These are phyloP conservation scores for Heliconius eleuchia DNA, from an alignment of 1,140 invertebrate species.

Conservation along the genomic window DNA sequence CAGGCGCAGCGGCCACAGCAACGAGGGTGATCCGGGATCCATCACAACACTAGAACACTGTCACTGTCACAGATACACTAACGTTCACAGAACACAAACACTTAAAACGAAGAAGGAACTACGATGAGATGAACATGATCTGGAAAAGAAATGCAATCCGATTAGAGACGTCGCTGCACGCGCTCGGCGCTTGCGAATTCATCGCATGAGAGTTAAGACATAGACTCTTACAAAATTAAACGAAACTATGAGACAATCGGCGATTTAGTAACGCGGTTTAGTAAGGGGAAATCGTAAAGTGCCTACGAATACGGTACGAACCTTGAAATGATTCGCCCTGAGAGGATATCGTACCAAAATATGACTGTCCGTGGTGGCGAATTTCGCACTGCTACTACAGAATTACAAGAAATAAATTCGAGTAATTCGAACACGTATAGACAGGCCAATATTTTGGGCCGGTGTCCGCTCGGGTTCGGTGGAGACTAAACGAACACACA, in stretches of 20 bases:
- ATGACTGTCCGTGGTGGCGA: slow-evolving; percentile 77
- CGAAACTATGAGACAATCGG: slow-evolving; percentile 71
- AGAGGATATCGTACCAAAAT: slow-evolving; percentile 82
- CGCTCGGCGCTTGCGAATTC: slow-evolving; percentile 49
- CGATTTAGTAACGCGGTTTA: slow-evolving; percentile 74
- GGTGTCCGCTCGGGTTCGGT: slow-evolving; percentile 80
- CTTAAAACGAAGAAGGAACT: slow-evolving; percentile 76
- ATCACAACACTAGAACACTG: slow-evolving; percentile 72
- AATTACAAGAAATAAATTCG: slow-evolving; percentile 74
- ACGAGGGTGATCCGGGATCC: slow-evolving; percentile 77
- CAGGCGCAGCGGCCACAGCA: slow-evolving; percentile 73
- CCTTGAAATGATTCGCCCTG: slow-evolving; percentile 80
- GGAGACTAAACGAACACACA: slow-evolving; percentile 77
- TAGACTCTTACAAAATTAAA: slow-evolving; percentile 66
- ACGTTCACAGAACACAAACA: slow-evolving; percentile 78
- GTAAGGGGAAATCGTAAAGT: slow-evolving; percentile 75
- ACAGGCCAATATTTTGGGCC: slow-evolving; percentile 82
- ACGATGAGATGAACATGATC: slow-evolving; percentile 80
- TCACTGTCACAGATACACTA: slow-evolving; percentile 73
- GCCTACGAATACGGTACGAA: slow-evolving; percentile 77
- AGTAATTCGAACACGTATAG: slow-evolving; percentile 77
- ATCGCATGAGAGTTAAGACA: slow-evolving; percentile 47
- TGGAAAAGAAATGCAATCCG: slow-evolving; percentile 66
- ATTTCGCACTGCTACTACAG: slow-evolving; percentile 57
- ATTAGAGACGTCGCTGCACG: slow-evolving; percentile 51